phyloP scores from a whole-genome alignment of 2,113 vertebrate genomes.

The Lepus americanus region DNA sequence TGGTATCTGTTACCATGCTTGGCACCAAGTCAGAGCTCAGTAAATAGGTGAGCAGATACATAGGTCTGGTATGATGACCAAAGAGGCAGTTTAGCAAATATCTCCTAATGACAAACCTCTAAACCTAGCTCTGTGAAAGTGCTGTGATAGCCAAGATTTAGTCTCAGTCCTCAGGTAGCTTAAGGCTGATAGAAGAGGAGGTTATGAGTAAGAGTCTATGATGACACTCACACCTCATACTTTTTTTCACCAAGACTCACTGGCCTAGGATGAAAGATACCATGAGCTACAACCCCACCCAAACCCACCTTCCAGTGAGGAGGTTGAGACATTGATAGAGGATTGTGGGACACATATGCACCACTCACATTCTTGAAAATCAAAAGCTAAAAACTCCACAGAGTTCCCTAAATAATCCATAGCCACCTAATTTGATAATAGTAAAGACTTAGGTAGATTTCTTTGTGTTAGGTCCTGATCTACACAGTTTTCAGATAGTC shows the following conservation, averaged over 20 bases:
- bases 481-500: background rate
- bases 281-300: background rate
- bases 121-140: background rate
- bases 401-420: background rate
- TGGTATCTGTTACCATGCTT: background rate
- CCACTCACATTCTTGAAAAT: constrained; percentile 40
- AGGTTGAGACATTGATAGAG: background rate
- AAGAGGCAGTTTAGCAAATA: constrained; percentile 22
- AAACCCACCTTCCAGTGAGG: background rate
- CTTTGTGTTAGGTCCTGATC: background rate
- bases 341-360: background rate
- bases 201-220: background rate
- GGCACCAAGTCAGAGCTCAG: background rate
- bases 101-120: background rate
- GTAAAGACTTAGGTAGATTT: background rate
- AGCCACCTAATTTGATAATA: background rate
- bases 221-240: background rate
- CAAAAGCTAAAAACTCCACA: background rate
- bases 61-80: background rate
- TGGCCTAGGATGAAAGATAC: background rate
- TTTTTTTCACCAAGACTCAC: background rate
- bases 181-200: background rate
- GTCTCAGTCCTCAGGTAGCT: background rate
- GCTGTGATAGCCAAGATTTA: background rate
- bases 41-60: background rate